Percentiles rank a stretch among this genome's conserved stretches.
Evolutionary conservation across 2,888 invertebrate species (phyloP).

Genomic region (Caenorhabditis afra): DNA sequence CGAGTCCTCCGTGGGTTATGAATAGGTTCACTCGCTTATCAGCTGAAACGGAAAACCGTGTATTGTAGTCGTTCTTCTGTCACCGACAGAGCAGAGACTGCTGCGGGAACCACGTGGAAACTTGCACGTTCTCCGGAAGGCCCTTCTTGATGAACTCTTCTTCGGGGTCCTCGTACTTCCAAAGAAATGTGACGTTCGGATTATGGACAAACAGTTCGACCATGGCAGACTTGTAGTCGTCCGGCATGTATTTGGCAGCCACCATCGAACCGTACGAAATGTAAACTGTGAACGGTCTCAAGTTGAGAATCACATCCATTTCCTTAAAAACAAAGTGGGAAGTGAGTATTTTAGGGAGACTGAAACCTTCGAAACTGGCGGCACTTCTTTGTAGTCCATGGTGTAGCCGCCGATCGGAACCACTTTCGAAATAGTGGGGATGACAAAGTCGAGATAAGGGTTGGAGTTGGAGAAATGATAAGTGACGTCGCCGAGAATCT

Average conservation of each 20-base stretch:
- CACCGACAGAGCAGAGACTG: slow-evolving; percentile 20
- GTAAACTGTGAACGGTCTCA: slow-evolving; percentile 14
- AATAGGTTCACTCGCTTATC: slow-evolving; percentile 40
- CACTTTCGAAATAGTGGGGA: slow-evolving; percentile 56
- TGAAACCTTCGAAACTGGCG: too few species aligned
- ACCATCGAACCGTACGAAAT: slow-evolving; percentile 48
- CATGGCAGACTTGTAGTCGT: slow-evolving; percentile 21
- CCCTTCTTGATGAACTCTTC: not conserved
- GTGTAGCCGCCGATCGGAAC: slow-evolving; percentile 57
- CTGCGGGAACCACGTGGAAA: slow-evolving; percentile 51
- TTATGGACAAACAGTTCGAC: not conserved
- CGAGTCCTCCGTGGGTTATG: slow-evolving; percentile 61
- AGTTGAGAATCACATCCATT: slow-evolving; percentile 7
- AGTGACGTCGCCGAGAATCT: slow-evolving; percentile 50
- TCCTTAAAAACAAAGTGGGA: too few species aligned
- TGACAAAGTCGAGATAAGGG: slow-evolving; percentile 58
- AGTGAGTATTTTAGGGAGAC: not conserved
- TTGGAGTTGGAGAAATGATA: slow-evolving; percentile 61
- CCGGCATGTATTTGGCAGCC: slow-evolving; percentile 32
- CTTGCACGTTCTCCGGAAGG: slow-evolving; percentile 29
- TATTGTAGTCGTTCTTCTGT: too few species aligned
- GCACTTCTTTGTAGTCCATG: slow-evolving; percentile 9
- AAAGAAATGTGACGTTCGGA: slow-evolving; percentile 37
- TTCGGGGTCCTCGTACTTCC: slow-evolving; percentile 44
- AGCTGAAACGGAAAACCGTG: too few species aligned